Evolutionary conservation across 2,888 invertebrate genomes (phyloP).

Genomic region (Plagiodera versicolora): DNA sequence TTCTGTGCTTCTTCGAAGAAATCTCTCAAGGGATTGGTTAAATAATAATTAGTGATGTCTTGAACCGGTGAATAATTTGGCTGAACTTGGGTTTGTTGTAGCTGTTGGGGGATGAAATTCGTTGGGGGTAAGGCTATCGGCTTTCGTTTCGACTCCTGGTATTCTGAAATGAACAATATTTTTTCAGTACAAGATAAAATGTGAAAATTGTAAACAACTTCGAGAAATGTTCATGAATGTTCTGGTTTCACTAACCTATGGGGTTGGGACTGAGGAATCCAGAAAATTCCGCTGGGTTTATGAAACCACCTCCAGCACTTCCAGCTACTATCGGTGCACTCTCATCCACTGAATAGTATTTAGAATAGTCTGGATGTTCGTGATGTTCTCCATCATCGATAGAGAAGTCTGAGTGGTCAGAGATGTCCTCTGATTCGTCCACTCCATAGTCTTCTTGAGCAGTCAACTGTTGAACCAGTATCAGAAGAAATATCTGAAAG

Average conservation of each 20-base stretch:
- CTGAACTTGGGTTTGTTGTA: conserved; percentile 12
- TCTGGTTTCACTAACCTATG: conserved; percentile 27
- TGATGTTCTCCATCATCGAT: conserved; percentile 36
- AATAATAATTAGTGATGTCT: conserved; percentile 9
- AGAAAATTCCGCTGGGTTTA: conserved; percentile 61
- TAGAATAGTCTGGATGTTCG: conserved; percentile 48
- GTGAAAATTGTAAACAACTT: too few species aligned
- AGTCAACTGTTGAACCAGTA: conserved; percentile 10
- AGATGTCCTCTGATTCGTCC: conserved; percentile 21
- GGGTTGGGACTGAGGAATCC: conserved; percentile 53
- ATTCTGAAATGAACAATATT: conserved; percentile 25
- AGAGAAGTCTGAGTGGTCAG: conserved; percentile 27
- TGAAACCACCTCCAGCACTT: conserved; percentile 38
- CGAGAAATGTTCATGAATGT: conserved; percentile 1
- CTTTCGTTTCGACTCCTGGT: conserved; percentile 31
- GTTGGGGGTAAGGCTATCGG: conserved; percentile 35
- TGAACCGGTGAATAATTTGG: conserved; percentile 17
- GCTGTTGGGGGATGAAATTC: conserved; percentile 35
- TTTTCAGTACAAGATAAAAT: too few species aligned
- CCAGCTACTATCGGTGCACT: conserved; percentile 31
- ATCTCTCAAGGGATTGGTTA: conserved; percentile 39
- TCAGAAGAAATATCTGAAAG: conserved; percentile 20
- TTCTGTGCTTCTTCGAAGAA: conserved; percentile 50
- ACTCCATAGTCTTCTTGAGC: conserved; percentile 43
- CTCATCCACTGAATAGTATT: conserved; percentile 45